Evolutionary conservation across 92 coral and sea anemone species (phyloP), one percentile per base, ranked within the genome.

Genomic region (Paragorgia papillata): DNA sequence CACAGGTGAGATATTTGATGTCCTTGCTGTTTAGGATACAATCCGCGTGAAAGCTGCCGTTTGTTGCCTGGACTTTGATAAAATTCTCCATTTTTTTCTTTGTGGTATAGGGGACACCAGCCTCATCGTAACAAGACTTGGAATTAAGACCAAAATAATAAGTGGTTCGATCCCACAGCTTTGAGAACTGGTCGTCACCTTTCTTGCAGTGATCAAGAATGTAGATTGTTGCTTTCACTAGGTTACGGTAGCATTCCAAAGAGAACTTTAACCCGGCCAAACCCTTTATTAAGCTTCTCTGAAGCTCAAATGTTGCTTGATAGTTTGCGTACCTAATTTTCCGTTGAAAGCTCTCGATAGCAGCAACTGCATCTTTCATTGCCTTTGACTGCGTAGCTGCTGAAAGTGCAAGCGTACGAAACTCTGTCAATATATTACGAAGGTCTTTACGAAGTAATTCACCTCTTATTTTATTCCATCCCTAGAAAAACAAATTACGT

Each of bases 1-100:
- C 67, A 44, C 91, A 87, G 31, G 75, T 85, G 17, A 68, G 49
- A 27, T 83, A 75, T 51, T 62, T 65, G 65, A 63, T 74, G 35
- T 62, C 66, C 39, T 82, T 86, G 84, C 75, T 86, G 79, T 86
- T 86, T 56, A 82, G 48, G n/a, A 86, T 78, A 28, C 90, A 86
- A 33, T 82, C 87, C 24, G 79, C 40, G 20, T 77, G 43, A 64
- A 82, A 86, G 14, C 71, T 66, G 17, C 63, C 80, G 14, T 63
- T 65, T 26, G 70, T 69, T 2, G 90, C 83, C 4, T 51, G 68
- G 29, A 49, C 41, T 30, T 66, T 67, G 44, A 86, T 76, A 1
- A 73, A 50, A 22, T 60, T 54, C 35, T 82, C 69, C 40, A 86
- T 69, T 14, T 66, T 69, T 27, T 71, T n/a, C 8, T 82, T 65